phyloP scores from a whole-genome alignment of 2,797 vertebrate genomes.

The Melanotaenia trifasciata region DNA sequence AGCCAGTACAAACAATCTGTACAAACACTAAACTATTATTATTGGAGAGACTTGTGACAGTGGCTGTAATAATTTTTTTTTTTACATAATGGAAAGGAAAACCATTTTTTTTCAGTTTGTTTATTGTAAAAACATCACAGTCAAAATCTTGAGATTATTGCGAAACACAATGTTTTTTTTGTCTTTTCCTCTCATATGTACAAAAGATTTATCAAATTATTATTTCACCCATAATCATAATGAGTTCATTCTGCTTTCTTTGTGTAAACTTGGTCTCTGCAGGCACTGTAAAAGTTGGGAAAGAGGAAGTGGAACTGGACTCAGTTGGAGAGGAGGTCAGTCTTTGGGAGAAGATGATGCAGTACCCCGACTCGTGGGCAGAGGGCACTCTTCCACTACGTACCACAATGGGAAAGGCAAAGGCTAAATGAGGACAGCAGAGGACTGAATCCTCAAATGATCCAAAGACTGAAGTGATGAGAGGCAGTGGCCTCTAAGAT shows the following conservation, averaged over 20 bases:
- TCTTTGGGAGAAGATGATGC: slow-evolving; percentile 97
- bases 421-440: slow-evolving; percentile 73
- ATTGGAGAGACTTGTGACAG: not conserved
- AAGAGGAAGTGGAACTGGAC: slow-evolving; percentile 87
- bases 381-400: slow-evolving; percentile 94
- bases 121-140: slow-evolving; percentile 9
- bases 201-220: not conserved
- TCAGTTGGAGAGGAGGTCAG: slow-evolving; percentile 92
- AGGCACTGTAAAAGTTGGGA: slow-evolving; percentile 72
- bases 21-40: not conserved
- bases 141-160: not conserved
- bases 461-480: slow-evolving; percentile 6
- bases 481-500: slow-evolving; percentile 23
- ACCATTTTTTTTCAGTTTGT: not conserved
- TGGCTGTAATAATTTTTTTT: not conserved
- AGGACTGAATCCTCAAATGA: not conserved
- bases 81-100: not conserved
- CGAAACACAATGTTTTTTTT: not conserved
- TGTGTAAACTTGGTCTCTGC: slow-evolving; percentile 32
- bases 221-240: not conserved
- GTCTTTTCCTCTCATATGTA: not conserved
- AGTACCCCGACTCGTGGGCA: slow-evolving; percentile 96
- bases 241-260: slow-evolving; percentile 1
- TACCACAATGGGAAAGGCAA: slow-evolving; percentile 86
- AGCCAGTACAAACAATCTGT: not conserved